phyloP scores from a whole-genome alignment of 2,797 vertebrate species.

The Poliocrania exsul region DNA sequence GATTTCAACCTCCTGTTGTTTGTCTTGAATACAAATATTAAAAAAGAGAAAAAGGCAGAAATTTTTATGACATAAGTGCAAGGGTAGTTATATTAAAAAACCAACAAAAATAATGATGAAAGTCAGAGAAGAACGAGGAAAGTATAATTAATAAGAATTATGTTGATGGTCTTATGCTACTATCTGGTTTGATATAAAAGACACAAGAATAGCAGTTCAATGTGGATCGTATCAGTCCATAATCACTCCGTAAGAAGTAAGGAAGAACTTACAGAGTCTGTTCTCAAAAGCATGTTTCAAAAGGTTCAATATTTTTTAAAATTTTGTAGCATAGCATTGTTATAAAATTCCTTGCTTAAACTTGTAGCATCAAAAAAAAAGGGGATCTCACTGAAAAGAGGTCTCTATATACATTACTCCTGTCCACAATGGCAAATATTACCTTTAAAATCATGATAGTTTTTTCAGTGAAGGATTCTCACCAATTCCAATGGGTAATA shows the following conservation, averaged over 20 bases:
- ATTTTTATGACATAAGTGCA: constrained; percentile 84
- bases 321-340: neutral
- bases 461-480: neutral
- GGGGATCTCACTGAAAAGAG: neutral
- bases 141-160: constrained; percentile 77
- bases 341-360: constrained; percentile 18
- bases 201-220: constrained; percentile 34
- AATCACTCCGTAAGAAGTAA: neutral
- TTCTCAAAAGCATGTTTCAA: constrained; percentile 6
- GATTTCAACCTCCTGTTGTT: constrained; percentile 87
- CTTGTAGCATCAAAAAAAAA: neutral
- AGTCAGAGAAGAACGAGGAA: constrained; percentile 71
- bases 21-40: constrained; percentile 88
- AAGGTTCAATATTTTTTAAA: neutral
- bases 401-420: neutral
- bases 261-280: neutral
- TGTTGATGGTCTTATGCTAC: constrained; percentile 44
- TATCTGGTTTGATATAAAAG: constrained; percentile 66
- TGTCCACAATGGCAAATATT: neutral
- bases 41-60: constrained; percentile 81
- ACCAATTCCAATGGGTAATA: neutral
- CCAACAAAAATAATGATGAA: constrained; percentile 78
- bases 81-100: constrained; percentile 81
- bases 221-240: constrained; percentile 9
- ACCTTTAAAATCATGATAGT: neutral